Evolutionary conservation across 2,113 vertebrate species (phyloP), one percentile per base, ranked within the genome.

Genomic region (Nibea coibor): DNA sequence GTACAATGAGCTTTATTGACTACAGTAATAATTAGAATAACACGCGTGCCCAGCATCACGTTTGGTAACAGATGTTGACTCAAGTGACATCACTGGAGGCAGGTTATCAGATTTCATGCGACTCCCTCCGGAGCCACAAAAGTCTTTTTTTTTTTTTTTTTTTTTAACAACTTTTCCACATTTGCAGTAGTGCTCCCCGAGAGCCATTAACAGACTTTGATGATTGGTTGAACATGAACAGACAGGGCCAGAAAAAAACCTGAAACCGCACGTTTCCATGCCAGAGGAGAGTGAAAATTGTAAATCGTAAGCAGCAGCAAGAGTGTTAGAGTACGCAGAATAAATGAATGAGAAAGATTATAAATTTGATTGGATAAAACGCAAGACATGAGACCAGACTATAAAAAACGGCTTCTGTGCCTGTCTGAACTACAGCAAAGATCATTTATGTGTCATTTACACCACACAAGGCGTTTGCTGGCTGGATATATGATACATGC

Each of bases 211-310:
- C 53, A 63, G 20, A 43, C 61, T 43, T 42, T 22, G 39, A 63
- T 63, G 20, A n/a, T 35, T 4, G 17, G 11, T 58, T 57, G 26
- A 72, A 58, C 11, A 22, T 24, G 35, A 56, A 24, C 51, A 35
- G 9, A 17, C 39, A 56, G 6, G 7, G 31, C 31, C 4, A 26
- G 11, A 14, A 53, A 17, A 65, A 42, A 64, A 35, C 68, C 28
- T 11, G 17, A 58, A 72, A 80, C 62, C 22, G 43, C 31, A 72
- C 58, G 39, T 50, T 67, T 35, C 51, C 28, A 58, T 50, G 61
- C 35, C 19, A 19, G 28, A 19, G 58, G 28, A 20, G 9, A 31
- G 58, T 39, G 58, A 35, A 35, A 35, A 35, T 6, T 35, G 9
- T 12, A 42, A 63, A 63, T 43, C 22, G 20, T 17, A 63, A 22